A percentile compares a stretch with the other conserved stretches of the same genome.
Conservation (phyloP, 2,888 invertebrate species). For the Eretmocerus hayati region DNA sequence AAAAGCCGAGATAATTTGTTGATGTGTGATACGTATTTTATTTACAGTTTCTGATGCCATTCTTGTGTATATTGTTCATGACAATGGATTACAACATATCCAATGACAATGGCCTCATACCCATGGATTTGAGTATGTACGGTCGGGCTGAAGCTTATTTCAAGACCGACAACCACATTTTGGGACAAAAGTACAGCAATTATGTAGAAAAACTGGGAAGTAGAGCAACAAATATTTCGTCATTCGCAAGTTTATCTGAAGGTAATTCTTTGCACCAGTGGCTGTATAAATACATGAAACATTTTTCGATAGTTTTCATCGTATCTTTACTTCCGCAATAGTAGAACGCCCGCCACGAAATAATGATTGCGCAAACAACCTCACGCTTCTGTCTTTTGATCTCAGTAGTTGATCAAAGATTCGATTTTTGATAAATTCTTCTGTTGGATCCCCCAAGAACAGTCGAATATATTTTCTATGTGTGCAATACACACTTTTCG, state of each 20-base stretch:
- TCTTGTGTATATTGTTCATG: slow-evolving; percentile 37
- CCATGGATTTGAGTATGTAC: slow-evolving; percentile 40
- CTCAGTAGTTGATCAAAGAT: too few species aligned
- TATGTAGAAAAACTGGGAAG: background rate
- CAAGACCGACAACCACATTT: slow-evolving; percentile 22
- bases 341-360: too few species aligned
- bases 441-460: too few species aligned
- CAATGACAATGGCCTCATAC: slow-evolving; percentile 31
- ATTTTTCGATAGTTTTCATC: too few species aligned
- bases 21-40: slow-evolving; percentile 11
- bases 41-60: slow-evolving; percentile 35
- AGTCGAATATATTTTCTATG: too few species aligned
- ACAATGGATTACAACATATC: slow-evolving; percentile 34
- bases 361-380: too few species aligned
- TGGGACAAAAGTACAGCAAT: slow-evolving; percentile 27
- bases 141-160: slow-evolving; percentile 35
- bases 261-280: background rate
- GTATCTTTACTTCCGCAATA: too few species aligned
- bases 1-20: background rate
- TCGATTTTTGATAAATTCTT: too few species aligned
- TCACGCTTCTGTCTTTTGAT: too few species aligned
- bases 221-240: slow-evolving; percentile 29
- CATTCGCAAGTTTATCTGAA: slow-evolving; percentile 30
- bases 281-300: too few species aligned
- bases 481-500: too few species aligned